Conservation (phyloP, 2,888 invertebrate species). For the Carterocephalus palaemon region DNA sequence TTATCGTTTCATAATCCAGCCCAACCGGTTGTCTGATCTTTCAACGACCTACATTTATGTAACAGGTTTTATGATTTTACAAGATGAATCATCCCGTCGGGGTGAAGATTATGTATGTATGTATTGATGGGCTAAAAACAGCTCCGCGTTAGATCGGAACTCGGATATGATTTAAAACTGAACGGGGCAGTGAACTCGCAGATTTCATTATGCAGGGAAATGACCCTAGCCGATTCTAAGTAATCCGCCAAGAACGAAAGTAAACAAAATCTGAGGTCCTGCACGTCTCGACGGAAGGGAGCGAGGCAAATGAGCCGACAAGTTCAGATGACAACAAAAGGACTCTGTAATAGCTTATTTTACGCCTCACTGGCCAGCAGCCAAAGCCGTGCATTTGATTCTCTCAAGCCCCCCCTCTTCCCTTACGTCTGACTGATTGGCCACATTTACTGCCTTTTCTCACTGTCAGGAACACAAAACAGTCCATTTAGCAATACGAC, state of each 20-base stretch:
- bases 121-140: conserved; percentile 15
- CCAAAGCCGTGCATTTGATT: conserved; percentile 50
- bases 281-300: conserved; percentile 27
- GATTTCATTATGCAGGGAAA: conserved; percentile 8
- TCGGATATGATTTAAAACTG: conserved; percentile 19
- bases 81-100: conserved; percentile 50
- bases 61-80: conserved; percentile 45
- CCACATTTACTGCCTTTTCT: conserved; percentile 40
- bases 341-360: conserved; percentile 57
- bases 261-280: conserved; percentile 19
- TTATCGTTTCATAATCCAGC: conserved; percentile 26
- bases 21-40: conserved; percentile 41
- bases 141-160: conserved; percentile 18
- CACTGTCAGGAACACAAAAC: conserved; percentile 48
- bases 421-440: conserved; percentile 38
- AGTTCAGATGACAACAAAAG: conserved; percentile 51
- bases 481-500: conserved; percentile 35
- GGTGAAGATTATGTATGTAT: conserved; percentile 16
- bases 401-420: conserved; percentile 21
- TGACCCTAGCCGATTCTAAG: conserved; percentile 8
- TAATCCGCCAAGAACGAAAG: conserved; percentile 13
- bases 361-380: conserved; percentile 43
- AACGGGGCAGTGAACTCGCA: conserved; percentile 22
- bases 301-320: conserved; percentile 33
- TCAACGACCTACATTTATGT: conserved; percentile 54